Evolutionary conservation across 2,888 invertebrate species (phyloP).

Genomic region (Pocota personata): DNA sequence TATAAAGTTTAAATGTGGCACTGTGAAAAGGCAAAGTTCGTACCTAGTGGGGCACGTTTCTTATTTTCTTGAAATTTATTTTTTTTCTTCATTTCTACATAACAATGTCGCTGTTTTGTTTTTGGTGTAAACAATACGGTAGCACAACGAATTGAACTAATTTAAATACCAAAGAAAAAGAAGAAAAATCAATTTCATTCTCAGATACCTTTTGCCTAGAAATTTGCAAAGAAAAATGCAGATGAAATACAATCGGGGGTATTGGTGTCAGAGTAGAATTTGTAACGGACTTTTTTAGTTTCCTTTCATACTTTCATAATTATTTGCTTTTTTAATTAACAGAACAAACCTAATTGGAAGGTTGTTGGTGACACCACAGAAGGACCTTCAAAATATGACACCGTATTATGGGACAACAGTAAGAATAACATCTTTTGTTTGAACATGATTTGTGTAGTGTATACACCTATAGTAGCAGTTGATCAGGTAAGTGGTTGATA

Average conservation of each 20-base stretch:
- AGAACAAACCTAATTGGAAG: slow-evolving; percentile 24
- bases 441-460: not conserved
- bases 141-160: slow-evolving; percentile 38
- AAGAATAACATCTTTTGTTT: slow-evolving; percentile 17
- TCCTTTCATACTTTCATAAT: slow-evolving; percentile 9
- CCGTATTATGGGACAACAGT: not conserved
- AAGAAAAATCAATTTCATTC: slow-evolving; percentile 47
- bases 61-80: not conserved
- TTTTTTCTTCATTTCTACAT: not conserved
- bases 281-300: not conserved
- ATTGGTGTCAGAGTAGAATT: slow-evolving; percentile 43
- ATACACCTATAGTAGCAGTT: no score
- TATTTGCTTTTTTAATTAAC: slow-evolving; percentile 51
- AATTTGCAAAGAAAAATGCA: not conserved
- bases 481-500: no score
- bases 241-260: not conserved
- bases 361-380: slow-evolving; percentile 14
- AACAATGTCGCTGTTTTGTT: not conserved
- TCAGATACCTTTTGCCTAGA: slow-evolving; percentile 10
- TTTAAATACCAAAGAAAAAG: slow-evolving; percentile 1
- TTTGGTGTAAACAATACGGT: not conserved
- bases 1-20: slow-evolving; percentile 10
- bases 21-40: slow-evolving; percentile 29
- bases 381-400: slow-evolving; percentile 27
- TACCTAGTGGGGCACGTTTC: not conserved